Evolutionary conservation across 2,888 invertebrate genomes (phyloP).

Genomic region (Nasonia oneida): DNA sequence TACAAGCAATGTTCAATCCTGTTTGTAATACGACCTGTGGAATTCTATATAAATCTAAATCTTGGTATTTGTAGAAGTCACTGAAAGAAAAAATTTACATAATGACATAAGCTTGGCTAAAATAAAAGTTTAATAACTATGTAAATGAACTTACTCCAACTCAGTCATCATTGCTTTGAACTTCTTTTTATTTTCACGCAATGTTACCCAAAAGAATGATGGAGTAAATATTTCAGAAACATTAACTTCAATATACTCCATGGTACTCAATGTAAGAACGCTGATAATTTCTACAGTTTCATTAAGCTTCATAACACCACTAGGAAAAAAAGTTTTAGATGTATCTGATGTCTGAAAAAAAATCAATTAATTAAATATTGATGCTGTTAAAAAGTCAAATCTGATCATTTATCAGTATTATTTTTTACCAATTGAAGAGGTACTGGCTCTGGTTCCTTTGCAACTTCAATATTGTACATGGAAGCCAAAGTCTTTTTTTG

Average conservation of each 20-base stretch:
- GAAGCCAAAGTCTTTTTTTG: constrained; percentile 63
- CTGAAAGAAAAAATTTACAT: constrained; percentile 44
- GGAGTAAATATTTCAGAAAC: constrained; percentile 74
- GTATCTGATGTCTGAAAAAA: constrained; percentile 66
- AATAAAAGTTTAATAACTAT: constrained; percentile 23
- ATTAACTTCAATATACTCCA: constrained; percentile 67
- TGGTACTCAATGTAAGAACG: constrained; percentile 64
- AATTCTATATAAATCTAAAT: constrained; percentile 66
- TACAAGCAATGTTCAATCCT: constrained; percentile 74
- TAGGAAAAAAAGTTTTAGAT: constrained; percentile 68
- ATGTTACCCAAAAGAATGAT: constrained; percentile 75
- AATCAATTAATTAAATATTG: constrained; percentile 42
- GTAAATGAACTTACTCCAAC: constrained; percentile 68
- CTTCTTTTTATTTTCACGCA: constrained; percentile 64
- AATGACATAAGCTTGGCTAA: constrained; percentile 23
- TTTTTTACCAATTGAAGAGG: constrained; percentile 69
- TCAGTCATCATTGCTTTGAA: constrained; percentile 70
- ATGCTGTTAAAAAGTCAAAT: constrained; percentile 22
- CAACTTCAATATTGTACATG: constrained; percentile 65
- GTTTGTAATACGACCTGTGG: constrained; percentile 71
- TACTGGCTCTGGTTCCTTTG: constrained; percentile 66
- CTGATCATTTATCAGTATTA: background rate
- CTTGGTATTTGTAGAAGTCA: constrained; percentile 43
- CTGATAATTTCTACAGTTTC: constrained; percentile 71
- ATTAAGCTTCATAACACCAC: constrained; percentile 68